Evolutionary conservation across 2,888 invertebrate species (phyloP), one percentile per base, ranked within the genome.

Genomic region (Conops quadrifasciatus): DNA sequence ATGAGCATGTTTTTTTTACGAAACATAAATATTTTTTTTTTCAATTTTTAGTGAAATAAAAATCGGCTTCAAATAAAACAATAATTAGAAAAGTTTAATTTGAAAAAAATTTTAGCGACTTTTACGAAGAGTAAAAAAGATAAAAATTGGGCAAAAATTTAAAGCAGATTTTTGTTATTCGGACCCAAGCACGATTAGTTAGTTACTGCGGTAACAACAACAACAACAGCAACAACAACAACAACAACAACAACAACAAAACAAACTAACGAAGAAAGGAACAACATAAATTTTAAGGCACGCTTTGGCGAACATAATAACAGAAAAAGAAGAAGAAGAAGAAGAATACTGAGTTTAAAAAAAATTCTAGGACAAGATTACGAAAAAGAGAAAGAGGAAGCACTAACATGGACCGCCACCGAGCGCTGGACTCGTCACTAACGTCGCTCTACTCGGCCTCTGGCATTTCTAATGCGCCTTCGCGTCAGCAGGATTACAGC

Each of bases 371-470:
- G 9, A 36, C 5, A 36, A 36, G 36, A 36, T 36, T 36, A 36
- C 5, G 36, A 4, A 36, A 36, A 36, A 9, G 4, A 36, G 36
- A 36, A 36, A 9, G 36, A 36, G 36, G 9, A 36, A 9, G 9
- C 36, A 36, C 4, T 4, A 36, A 36, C 70, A 80, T 80, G 80
- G 80, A 80, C 72, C 83, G 80, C 76, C 83, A 83, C 75, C 78
- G 82, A 77, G 74, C 81, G 75, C 76, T 84, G 80, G 85, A 84
- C 81, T 84, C 84, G 75, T 83, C 84, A 77, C 83, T 84, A 84
- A 83, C 84, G 78, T 84, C 84, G 71, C 78, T 84, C 47, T 84
- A 83, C 74, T 84, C 83, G 72, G 81, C 79, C 75, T 79, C 80
- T 60, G 81, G 80, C 76, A 77, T 80, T 74, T 79, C 79, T 69